These are phyloP conservation scores for Sebastes flavidus DNA, from an alignment of 2,797 vertebrate species.

Conservation along the genomic window DNA sequence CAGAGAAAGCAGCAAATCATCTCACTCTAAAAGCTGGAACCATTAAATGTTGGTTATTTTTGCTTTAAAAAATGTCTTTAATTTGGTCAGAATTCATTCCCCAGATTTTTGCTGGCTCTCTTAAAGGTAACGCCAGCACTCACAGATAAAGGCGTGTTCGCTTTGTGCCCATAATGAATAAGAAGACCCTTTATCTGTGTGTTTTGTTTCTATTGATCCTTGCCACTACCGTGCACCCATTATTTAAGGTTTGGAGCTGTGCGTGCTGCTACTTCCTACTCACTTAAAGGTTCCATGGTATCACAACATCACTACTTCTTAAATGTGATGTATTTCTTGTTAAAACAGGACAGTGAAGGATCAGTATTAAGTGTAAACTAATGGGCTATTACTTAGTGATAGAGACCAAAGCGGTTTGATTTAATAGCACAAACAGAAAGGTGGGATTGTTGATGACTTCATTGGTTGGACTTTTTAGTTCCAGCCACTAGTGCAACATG, in stretches of 20 bases:
- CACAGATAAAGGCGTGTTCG: not conserved
- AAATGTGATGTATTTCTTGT: not conserved
- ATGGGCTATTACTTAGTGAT: not conserved
- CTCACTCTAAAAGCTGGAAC: not conserved
- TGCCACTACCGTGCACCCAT: not conserved
- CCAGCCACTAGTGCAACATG: not conserved
- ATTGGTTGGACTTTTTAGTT: not conserved
- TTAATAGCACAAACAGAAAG: not conserved
- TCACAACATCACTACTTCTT: not conserved
- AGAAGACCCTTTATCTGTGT: not conserved
- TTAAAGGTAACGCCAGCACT: not conserved
- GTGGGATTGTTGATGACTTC: not conserved
- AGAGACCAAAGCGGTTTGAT: not conserved
- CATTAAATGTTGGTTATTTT: not conserved
- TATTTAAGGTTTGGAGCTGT: not conserved
- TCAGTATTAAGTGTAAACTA: not conserved
- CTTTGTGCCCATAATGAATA: not conserved
- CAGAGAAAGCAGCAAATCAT: not conserved
- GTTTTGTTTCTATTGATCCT: not conserved
- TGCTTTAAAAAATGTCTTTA: not conserved
- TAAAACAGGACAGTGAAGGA: not conserved
- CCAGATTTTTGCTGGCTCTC: not conserved
- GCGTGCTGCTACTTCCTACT: not conserved
- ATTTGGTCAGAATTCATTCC: no score
- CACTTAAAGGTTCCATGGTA: not conserved